Conservation (phyloP, 2,113 vertebrate genomes). For the Cricetomys ansorgei region DNA sequence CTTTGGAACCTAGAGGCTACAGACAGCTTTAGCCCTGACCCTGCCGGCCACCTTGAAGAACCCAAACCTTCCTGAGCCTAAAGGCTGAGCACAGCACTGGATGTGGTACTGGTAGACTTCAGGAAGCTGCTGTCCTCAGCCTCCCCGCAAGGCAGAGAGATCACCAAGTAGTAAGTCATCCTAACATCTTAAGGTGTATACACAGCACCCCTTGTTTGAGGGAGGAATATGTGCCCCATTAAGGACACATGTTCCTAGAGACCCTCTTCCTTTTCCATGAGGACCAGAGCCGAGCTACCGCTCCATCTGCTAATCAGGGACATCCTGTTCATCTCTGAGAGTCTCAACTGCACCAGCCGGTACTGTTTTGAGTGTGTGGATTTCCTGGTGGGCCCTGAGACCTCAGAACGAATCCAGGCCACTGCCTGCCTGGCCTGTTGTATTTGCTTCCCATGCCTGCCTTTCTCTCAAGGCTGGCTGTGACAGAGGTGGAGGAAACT, state of each 20-base stretch:
- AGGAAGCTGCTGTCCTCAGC: fast-evolving
- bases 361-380: conserved; percentile 69
- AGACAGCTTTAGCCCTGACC: too few relatives aligned
- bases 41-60: fast-evolving
- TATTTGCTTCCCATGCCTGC: conserved; percentile 56
- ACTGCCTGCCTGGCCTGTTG: conserved; percentile 46
- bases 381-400: conserved; percentile 55
- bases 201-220: conserved; percentile 63
- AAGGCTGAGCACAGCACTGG: neutral
- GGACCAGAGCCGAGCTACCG: conserved; percentile 33
- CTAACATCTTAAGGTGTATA: conserved; percentile 48
- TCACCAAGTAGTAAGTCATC: conserved; percentile 46
- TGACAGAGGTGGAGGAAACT: conserved; percentile 34
- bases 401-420: conserved; percentile 27
- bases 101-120: conserved; percentile 20
- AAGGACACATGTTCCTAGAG: conserved; percentile 79
- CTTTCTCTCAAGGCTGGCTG: neutral
- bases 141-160: neutral
- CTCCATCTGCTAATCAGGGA: conserved; percentile 59
- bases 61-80: neutral
- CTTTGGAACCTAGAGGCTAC: neutral
- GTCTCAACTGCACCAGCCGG: conserved; percentile 57
- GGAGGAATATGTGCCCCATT: conserved; percentile 43
- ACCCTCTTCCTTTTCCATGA: conserved; percentile 75
- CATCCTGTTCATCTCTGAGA: conserved; percentile 73